Percentiles rank a stretch among this genome's conserved stretches.
phyloP scores from a whole-genome alignment of 2,113 vertebrate species.

The Morone saxatilis region DNA sequence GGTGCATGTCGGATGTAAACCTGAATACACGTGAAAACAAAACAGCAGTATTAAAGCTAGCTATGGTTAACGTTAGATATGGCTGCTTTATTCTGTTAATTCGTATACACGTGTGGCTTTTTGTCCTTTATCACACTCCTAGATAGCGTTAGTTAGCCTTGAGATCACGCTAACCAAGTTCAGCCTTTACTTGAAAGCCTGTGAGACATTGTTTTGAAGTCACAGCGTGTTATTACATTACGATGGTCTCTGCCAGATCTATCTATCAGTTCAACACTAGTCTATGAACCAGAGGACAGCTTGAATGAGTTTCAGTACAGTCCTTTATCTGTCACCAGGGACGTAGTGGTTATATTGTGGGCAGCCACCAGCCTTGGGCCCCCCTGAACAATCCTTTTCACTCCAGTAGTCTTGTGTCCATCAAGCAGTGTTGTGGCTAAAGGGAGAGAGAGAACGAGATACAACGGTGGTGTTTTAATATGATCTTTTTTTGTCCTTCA shows the following conservation, averaged over 20 bases:
- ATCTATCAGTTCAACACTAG: too few species aligned
- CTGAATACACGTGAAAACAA: conserved; percentile 35
- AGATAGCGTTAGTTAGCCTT: neutral
- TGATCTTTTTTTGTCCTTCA: neutral
- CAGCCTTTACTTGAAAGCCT: neutral
- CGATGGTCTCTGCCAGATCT: too few species aligned
- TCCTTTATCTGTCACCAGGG: neutral
- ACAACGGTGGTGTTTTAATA: neutral
- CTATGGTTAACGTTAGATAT: neutral
- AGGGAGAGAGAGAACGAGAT: neutral
- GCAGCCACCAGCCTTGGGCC: neutral
- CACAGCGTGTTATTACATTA: neutral
- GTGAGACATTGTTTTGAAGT: neutral
- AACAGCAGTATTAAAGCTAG: too few species aligned
- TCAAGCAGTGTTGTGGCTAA: neutral
- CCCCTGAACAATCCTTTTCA: neutral
- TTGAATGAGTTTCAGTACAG: neutral
- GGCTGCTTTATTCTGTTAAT: neutral
- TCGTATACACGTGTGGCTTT: neutral
- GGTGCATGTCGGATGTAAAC: conserved; percentile 26
- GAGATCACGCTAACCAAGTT: neutral
- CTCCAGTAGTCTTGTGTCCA: neutral
- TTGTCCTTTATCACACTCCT: neutral
- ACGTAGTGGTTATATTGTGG: neutral
- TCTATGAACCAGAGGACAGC: neutral